phyloP scores from a whole-genome alignment of 2,888 invertebrate species.

The Xestia sexstrigata region DNA sequence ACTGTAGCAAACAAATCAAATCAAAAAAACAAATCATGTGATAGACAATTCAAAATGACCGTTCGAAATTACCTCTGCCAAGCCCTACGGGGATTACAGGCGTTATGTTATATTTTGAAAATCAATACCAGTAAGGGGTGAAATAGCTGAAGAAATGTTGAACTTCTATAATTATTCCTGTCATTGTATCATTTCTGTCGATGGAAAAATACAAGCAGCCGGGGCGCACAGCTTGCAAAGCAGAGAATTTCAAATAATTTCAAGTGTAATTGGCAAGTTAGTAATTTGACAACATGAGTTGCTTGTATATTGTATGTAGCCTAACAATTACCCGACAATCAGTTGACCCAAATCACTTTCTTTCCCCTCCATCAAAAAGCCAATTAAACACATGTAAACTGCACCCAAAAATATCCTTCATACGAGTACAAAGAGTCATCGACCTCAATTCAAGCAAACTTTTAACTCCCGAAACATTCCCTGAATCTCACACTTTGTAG shows the following conservation, averaged over 20 bases:
- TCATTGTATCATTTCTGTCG: no score
- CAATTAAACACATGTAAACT: constrained; percentile 32
- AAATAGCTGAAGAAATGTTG: background rate
- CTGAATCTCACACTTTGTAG: constrained; percentile 82
- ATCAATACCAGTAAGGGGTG: background rate
- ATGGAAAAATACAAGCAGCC: no score
- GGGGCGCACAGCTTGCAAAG: background rate
- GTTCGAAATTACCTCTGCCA: no score
- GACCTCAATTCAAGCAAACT: constrained; percentile 55
- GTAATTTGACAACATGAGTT: background rate
- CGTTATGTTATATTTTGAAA: background rate
- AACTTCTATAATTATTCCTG: no score
- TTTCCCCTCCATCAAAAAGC: constrained; percentile 11
- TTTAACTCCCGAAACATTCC: constrained; percentile 67
- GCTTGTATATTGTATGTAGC: no score
- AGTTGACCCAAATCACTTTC: constrained; percentile 34
- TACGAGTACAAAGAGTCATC: constrained; percentile 43
- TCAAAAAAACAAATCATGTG: no score
- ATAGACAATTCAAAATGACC: no score
- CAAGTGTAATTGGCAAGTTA: background rate
- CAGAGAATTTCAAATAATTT: no score
- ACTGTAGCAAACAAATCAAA: no score
- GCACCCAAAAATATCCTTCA: constrained; percentile 53
- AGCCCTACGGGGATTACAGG: background rate
- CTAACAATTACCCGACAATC: background rate